Base-by-base conservation (phyloP, 2,113 vertebrate genomes). In the Dolichallabes microphthalmus region DNA sequence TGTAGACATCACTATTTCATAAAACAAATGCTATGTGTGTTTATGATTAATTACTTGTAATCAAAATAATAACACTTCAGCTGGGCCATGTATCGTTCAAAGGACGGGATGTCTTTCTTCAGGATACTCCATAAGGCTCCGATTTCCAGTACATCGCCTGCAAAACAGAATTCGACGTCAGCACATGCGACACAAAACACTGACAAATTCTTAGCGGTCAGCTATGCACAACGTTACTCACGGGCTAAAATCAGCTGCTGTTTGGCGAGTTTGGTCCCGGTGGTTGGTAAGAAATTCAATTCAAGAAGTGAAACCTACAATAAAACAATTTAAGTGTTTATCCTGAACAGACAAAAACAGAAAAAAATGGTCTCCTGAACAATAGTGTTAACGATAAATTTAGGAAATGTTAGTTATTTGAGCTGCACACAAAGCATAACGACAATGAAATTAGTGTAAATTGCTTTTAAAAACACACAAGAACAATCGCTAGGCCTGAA, bases 11-110 rank as follows among this genome's bases (percentile, higher is more conserved):
- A 30, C 17, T 30, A 53, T 52, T 27, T 1, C 4, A 53, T 14
- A 52, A 52, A 52, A 75, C n/a, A 53, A 10, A 53, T 53, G 52
- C 9, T 39, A 74, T 13, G 50, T 25, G 13, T 17, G 25, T 77
- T 11, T 8, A 25, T 22, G 64, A 45, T 19, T 3, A 64, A 93
- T 95, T 95, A 98, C 97, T 97, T 97, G 95, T 98, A 98, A 90
- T 98, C 97, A 89, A 98, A 98, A 92, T 98, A 98, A 92, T 98
- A 98, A 91, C 97, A 98, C 86, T 98, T 98, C 25, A 98, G 95
- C 90, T 98, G 97, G 1, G 97, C 97, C 96, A 98, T 98, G 91
- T 98, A 98, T 92, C 97, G 93, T 90, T 97, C 97, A 87, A 97
- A 98, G 50, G 97, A 96, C 0, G 97, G 97, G 89, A 98, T 98